Conservation (phyloP, 2,888 invertebrate genomes). For the Coecobrya sp. region DNA sequence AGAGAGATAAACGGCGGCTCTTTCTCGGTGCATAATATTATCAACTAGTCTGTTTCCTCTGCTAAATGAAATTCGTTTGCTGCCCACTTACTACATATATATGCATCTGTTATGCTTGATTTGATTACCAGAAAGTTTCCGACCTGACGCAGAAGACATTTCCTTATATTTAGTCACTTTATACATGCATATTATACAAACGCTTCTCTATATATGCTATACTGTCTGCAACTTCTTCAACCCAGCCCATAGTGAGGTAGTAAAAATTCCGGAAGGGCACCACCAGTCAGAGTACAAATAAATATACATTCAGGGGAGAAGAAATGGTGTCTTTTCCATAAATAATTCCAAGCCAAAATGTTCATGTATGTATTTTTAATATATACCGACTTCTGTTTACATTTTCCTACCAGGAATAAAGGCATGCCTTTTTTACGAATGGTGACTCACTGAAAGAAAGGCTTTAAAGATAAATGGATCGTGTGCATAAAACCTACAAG, state of each 20-base stretch:
- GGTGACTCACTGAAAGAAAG: conserved; percentile 7
- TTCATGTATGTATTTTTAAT: conserved; percentile 58
- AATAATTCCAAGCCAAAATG: conserved; percentile 55
- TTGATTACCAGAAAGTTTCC: conserved; percentile 51
- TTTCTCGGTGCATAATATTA: too few species aligned
- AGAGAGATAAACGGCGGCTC: conserved; percentile 7
- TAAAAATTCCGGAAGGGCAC: conserved; percentile 32
- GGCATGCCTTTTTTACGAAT: conserved; percentile 4
- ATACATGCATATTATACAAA: not conserved
- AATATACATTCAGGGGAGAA: not conserved
- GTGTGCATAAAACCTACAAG: conserved; percentile 2
- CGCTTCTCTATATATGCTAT: not conserved
- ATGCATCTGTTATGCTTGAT: conserved; percentile 39
- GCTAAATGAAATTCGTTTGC: not conserved
- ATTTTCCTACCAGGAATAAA: not conserved
- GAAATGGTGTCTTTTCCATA: conserved; percentile 42
- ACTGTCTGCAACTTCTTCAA: not conserved
- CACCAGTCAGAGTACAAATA: conserved; percentile 15
- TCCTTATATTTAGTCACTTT: not conserved
- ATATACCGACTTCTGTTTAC: conserved; percentile 11
- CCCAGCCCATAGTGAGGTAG: not conserved
- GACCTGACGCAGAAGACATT: not conserved
- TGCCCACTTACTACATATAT: not conserved
- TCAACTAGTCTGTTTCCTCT: not conserved
- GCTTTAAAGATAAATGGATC: conserved; percentile 34